phyloP scores from a whole-genome alignment of 2,797 vertebrate genomes.

The Prunella strophiata region DNA sequence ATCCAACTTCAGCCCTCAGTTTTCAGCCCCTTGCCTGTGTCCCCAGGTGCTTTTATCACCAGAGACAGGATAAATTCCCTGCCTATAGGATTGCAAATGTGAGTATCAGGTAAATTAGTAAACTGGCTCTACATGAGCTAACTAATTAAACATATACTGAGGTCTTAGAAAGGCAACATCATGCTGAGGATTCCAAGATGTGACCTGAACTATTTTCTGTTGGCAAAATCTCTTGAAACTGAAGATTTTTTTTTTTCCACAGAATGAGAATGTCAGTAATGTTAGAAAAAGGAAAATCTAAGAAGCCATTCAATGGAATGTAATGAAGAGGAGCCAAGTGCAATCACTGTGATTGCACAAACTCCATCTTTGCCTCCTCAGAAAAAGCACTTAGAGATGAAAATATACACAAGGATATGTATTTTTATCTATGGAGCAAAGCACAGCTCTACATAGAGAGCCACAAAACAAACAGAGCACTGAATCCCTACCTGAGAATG shows the following conservation, averaged over 20 bases:
- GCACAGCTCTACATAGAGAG: not conserved
- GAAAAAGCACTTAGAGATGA: not conserved
- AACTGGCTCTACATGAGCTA: not conserved
- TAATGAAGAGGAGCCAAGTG: conserved; percentile 32
- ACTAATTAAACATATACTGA: not conserved
- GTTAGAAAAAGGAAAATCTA: not conserved
- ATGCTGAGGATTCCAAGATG: not conserved
- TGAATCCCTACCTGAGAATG: not conserved
- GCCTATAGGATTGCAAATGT: not conserved
- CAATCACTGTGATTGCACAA: conserved; percentile 22
- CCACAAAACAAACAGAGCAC: not conserved
- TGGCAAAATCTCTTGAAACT: not conserved
- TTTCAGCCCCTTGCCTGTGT: not conserved
- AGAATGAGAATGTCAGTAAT: not conserved
- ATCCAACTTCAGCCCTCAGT: not conserved
- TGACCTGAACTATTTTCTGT: not conserved
- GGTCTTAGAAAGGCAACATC: not conserved
- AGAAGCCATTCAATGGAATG: not conserved
- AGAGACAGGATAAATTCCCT: not conserved
- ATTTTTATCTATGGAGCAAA: not conserved
- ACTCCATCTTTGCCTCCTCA: not conserved
- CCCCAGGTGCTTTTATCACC: not conserved
- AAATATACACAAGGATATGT: not conserved
- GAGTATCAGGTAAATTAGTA: not conserved
- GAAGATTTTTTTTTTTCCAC: not conserved